Percentiles rank a stretch among this genome's conserved stretches.
These are phyloP conservation scores for Arothron firmamentum DNA, from an alignment of 2,113 vertebrate species.

Conservation along the genomic window DNA sequence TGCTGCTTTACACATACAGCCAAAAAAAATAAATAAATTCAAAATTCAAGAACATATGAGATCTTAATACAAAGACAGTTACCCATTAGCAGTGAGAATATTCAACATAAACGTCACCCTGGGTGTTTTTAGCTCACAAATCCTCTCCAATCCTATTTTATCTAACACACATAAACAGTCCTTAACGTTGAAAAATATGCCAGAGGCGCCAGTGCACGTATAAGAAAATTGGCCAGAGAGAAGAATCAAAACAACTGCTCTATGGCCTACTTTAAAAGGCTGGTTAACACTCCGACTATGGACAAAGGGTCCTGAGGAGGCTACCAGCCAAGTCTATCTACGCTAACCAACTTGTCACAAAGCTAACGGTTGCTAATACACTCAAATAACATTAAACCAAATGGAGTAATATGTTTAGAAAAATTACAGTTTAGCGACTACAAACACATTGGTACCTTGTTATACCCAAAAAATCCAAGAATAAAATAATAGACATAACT, in stretches of 20 bases:
- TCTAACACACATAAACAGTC: no score
- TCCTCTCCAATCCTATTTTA: no score
- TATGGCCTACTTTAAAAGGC: slow-evolving; percentile 58
- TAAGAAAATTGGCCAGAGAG: slow-evolving; percentile 7
- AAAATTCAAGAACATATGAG: no score
- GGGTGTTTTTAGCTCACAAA: no score
- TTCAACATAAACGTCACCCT: no score
- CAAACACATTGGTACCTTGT: not conserved
- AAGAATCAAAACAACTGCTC: slow-evolving; percentile 60
- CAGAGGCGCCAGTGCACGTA: no score
- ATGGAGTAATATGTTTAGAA: no score
- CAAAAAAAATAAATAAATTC: no score
- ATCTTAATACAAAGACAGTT: no score
- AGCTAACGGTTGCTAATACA: slow-evolving; percentile 17
- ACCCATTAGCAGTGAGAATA: no score
- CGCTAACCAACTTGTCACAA: slow-evolving; percentile 34
- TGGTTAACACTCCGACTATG: slow-evolving; percentile 55
- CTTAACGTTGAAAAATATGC: not conserved
- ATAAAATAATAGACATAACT: not conserved
- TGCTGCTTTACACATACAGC: no score
- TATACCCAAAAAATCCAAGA: not conserved
- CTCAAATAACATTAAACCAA: not conserved
- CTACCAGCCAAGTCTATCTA: slow-evolving; percentile 47
- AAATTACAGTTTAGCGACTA: no score
- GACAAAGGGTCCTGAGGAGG: slow-evolving; percentile 67